These are phyloP conservation scores for Neogale vison DNA, from an alignment of 2,113 vertebrate species.

Conservation along the genomic window DNA sequence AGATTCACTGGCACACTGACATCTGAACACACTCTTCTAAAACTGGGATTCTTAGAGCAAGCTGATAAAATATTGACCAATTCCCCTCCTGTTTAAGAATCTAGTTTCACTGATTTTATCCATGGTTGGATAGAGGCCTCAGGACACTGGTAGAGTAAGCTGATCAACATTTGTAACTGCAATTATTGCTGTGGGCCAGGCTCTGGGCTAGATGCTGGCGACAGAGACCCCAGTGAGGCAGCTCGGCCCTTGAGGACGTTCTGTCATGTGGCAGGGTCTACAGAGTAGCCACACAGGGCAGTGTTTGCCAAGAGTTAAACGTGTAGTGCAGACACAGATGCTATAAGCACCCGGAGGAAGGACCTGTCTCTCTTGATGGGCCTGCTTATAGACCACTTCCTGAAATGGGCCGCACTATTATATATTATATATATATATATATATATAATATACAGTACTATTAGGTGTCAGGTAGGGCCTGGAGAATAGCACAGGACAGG, in stretches of 20 bases:
- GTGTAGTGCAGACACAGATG: not conserved
- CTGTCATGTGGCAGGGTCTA: not conserved
- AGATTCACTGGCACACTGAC: not conserved
- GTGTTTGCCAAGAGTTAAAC: not conserved
- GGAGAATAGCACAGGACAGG: not conserved
- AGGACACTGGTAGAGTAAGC: not conserved
- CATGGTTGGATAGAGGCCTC: not conserved
- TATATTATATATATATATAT: too few relatives aligned
- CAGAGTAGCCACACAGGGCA: not conserved
- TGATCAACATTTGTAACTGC: not conserved
- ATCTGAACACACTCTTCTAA: not conserved
- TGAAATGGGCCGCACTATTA: slow-evolving; percentile 2
- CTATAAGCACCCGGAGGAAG: rapidly evolving
- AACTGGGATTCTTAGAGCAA: not conserved
- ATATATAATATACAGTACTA: too few relatives aligned
- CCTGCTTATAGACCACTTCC: not conserved
- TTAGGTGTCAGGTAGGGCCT: not conserved
- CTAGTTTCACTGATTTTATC: not conserved
- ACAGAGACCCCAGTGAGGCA: not conserved
- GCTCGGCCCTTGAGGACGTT: not conserved
- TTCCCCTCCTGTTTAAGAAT: not conserved
- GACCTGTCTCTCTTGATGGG: not conserved
- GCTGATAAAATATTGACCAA: not conserved
- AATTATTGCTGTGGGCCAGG: not conserved
- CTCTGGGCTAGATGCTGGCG: not conserved